phyloP scores from a whole-genome alignment of 2,888 invertebrate species.

The Trypoxylon attenuatum region DNA sequence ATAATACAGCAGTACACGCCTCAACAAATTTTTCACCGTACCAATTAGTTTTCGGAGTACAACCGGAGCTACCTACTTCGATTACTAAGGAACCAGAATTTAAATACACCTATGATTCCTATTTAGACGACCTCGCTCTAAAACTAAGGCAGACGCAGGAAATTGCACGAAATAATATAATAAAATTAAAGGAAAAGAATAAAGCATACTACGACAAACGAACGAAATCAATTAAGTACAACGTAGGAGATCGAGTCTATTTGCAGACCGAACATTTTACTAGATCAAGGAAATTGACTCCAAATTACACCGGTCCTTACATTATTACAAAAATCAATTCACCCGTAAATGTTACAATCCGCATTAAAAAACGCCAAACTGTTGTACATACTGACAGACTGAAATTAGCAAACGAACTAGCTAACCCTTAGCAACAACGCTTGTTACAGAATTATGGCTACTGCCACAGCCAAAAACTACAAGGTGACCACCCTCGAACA shows the following conservation, averaged over 20 bases:
- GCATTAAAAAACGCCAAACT: neutral
- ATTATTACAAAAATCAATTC: conserved; percentile 38
- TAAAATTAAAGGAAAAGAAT: conserved; percentile 41
- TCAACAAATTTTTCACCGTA: conserved; percentile 57
- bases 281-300: conserved; percentile 2
- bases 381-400: neutral
- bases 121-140: conserved; percentile 39
- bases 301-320: conserved; percentile 39
- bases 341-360: conserved; percentile 36
- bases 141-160: conserved; percentile 46
- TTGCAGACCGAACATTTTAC: conserved; percentile 25
- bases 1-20: conserved; percentile 44
- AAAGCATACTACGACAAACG: conserved; percentile 47
- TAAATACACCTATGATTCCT: conserved; percentile 46
- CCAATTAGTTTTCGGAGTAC: conserved; percentile 56
- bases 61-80: conserved; percentile 26
- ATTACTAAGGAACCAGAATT: conserved; percentile 19
- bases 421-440: too few relatives aligned
- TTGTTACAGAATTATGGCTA: neutral
- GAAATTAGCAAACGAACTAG: neutral
- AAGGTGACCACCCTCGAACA: neutral
- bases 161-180: conserved; percentile 46
- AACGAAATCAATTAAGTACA: conserved; percentile 27
- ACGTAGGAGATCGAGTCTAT: conserved; percentile 44
- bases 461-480: neutral